Base-by-base conservation (phyloP, 2,888 invertebrate species). In the Clusia tigrina region DNA sequence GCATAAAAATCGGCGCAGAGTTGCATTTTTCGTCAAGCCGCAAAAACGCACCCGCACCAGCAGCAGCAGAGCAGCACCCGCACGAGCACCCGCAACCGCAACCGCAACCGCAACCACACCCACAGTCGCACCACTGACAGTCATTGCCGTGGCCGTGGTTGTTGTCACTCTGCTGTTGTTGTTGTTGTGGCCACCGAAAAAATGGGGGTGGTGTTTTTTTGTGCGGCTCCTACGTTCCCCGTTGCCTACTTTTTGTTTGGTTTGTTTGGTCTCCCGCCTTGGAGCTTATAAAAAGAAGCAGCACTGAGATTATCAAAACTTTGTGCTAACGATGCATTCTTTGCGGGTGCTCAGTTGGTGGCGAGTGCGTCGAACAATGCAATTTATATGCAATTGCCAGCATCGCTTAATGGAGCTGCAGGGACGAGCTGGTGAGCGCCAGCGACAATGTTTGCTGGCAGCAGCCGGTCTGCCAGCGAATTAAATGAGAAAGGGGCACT, bases 1-100 rank as follows among this genome's bases (percentile, higher is more conserved):
- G 78, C 79, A 78, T 72, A 78, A 79, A 78, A 78, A 77, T 78
- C 20, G 32, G n/a, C n/a, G 32, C 32, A 32, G 12, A 32, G 32
- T 32, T 32, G 32, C 32, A 32, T 32, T 32, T 32, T 32, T 32
- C 12, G 6, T n/a, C n/a, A n/a, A n/a, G n/a, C n/a, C n/a, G n/a
- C n/a, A n/a, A n/a, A n/a, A n/a, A n/a, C n/a, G n/a, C n/a, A n/a
- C n/a, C n/a, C n/a, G n/a, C n/a, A n/a, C n/a, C n/a, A n/a, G n/a
- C n/a, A n/a, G n/a, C n/a, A n/a, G n/a, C n/a, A 6, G 32, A 9
- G 32, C 32, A 12, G 6, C 32, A 32, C 32, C 12, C 32, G 6
- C 32, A 32, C 32, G 32, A 32, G 12, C 12, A 32, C 32, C 6
- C 32, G n/a, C n/a, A n/a, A n/a, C n/a, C n/a, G n/a, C n/a, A n/a